phyloP scores from a whole-genome alignment of 2,113 vertebrate species.

The Capra hircus region DNA sequence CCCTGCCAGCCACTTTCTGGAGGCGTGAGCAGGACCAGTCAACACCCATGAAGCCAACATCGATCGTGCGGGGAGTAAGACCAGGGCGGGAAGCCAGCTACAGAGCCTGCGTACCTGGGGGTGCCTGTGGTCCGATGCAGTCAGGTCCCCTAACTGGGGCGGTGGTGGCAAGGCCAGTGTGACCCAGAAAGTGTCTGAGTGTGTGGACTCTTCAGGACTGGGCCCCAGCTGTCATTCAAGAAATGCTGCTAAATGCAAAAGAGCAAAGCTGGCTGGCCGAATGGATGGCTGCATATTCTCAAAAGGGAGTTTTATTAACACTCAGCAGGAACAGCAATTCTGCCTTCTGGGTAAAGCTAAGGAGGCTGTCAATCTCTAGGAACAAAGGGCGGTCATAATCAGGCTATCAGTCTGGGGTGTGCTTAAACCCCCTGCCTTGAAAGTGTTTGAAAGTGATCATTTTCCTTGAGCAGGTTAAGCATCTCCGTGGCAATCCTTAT shows the following conservation, averaged over 20 bases:
- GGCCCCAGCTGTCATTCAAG: not conserved
- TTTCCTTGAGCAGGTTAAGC: not conserved
- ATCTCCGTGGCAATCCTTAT: not conserved
- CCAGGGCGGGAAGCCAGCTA: not conserved
- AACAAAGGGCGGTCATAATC: not conserved
- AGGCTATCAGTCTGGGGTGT: not conserved
- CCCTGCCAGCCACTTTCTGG: not conserved
- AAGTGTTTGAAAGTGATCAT: not conserved
- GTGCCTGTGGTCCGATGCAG: not conserved
- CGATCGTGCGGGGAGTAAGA: not conserved
- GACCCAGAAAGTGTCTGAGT: not conserved
- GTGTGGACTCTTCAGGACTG: not conserved
- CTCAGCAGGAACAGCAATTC: rapidly evolving
- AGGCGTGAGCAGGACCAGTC: not conserved
- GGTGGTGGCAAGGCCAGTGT: rapidly evolving
- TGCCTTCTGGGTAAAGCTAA: not conserved
- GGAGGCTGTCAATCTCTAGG: not conserved
- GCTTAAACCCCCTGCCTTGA: not conserved
- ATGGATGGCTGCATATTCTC: not conserved
- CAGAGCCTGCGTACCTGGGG: rapidly evolving
- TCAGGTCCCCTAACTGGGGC: not conserved
- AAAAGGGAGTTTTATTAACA: not conserved
- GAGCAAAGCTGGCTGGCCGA: not conserved
- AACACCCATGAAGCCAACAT: rapidly evolving
- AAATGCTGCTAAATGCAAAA: not conserved